Evolutionary conservation across 2,797 vertebrate genomes (phyloP).

Genomic region (Oceanodroma leucorhoa): DNA sequence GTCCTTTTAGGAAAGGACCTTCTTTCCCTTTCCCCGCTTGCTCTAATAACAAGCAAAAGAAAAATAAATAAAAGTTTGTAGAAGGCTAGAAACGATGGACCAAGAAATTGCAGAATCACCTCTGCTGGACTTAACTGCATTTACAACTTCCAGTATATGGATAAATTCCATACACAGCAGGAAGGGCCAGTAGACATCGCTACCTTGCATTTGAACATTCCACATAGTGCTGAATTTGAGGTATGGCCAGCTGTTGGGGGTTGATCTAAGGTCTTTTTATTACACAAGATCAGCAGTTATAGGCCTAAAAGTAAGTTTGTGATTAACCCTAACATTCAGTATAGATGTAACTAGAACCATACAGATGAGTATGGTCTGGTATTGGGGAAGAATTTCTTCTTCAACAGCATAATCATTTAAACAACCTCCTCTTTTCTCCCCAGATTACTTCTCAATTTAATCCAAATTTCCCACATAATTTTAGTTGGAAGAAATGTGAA

Average conservation of each 20-base stretch:
- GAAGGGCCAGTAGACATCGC: background rate
- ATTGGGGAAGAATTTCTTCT: background rate
- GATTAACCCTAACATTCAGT: background rate
- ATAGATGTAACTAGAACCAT: background rate
- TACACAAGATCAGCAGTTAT: background rate
- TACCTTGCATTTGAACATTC: background rate
- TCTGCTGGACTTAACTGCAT: background rate
- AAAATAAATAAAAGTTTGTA: background rate
- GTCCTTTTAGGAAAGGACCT: background rate
- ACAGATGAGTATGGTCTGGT: background rate
- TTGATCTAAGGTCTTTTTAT: background rate
- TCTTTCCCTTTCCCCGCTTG: background rate
- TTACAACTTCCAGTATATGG: background rate
- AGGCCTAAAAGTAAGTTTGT: background rate
- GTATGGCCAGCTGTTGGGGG: background rate
- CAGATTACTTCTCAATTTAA: background rate
- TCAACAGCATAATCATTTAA: background rate
- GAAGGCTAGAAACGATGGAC: background rate
- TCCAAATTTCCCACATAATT: background rate
- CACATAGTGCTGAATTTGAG: background rate
- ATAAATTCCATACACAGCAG: background rate
- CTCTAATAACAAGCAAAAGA: background rate
- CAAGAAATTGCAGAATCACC: background rate
- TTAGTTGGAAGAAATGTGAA: background rate
- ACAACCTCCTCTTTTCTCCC: background rate